phyloP scores from a whole-genome alignment of 92 coral and sea anemone genomes.

The Meandrina meandrites region DNA sequence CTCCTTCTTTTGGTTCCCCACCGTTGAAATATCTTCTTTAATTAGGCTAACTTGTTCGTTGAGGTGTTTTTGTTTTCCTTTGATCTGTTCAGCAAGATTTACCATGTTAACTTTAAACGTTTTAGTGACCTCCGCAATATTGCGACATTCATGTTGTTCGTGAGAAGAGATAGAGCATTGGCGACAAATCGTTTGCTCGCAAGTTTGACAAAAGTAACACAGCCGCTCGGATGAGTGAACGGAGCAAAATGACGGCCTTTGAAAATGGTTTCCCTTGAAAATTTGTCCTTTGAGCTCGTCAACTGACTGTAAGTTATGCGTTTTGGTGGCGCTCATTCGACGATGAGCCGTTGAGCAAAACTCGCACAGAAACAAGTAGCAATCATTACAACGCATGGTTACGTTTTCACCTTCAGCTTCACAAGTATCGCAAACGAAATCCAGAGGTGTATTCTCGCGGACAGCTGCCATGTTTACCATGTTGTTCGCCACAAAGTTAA shows the following conservation, averaged over 20 bases:
- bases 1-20: slow-evolving; percentile 41
- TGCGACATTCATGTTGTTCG: slow-evolving; percentile 44
- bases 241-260: slow-evolving; percentile 60
- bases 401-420: slow-evolving; percentile 65
- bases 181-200: slow-evolving; percentile 54
- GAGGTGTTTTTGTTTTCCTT: slow-evolving; percentile 46
- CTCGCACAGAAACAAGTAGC: slow-evolving; percentile 63
- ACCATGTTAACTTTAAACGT: slow-evolving; percentile 58
- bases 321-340: slow-evolving; percentile 72
- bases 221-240: slow-evolving; percentile 52
- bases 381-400: slow-evolving; percentile 66
- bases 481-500: slow-evolving; percentile 72
- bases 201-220: slow-evolving; percentile 61
- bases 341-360: slow-evolving; percentile 84
- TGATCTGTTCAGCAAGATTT: slow-evolving; percentile 53
- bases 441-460: slow-evolving; percentile 19
- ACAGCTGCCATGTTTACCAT: slow-evolving; percentile 66
- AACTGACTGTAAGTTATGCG: slow-evolving; percentile 59
- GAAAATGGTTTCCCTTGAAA: slow-evolving; percentile 18
- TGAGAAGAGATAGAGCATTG: slow-evolving; percentile 55
- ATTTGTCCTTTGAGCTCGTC: slow-evolving; percentile 51
- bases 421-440: slow-evolving; percentile 69
- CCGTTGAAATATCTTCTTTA: slow-evolving; percentile 46
- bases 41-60: slow-evolving; percentile 32
- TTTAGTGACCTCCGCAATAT: slow-evolving; percentile 41